A percentile compares a stretch with the other conserved stretches of the same genome.
Conservation (phyloP, 2,113 vertebrate genomes). For the Semnornis frantzii region DNA sequence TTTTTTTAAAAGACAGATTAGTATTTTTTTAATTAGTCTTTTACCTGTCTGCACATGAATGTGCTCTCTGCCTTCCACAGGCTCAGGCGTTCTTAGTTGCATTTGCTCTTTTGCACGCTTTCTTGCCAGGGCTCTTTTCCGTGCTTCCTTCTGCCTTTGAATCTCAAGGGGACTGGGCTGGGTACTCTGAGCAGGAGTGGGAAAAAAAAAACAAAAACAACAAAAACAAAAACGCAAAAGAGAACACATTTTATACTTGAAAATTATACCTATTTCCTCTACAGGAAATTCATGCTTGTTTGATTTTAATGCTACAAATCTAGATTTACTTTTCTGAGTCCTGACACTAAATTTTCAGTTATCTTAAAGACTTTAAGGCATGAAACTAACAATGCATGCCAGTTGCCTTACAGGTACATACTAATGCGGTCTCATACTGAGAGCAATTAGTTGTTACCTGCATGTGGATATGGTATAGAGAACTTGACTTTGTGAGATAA, state of each 20-base stretch:
- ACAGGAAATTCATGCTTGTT: not conserved
- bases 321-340: not conserved
- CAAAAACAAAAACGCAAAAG: not conserved
- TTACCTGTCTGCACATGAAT: slow-evolving; percentile 90
- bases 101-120: slow-evolving; percentile 72
- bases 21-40: not conserved
- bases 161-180: slow-evolving; percentile 71
- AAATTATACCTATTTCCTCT: not conserved
- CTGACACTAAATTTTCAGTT: not conserved
- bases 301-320: not conserved
- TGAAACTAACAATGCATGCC: not conserved
- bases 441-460: not conserved
- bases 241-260: not conserved
- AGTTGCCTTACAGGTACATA: not conserved
- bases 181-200: slow-evolving; percentile 56
- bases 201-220: not conserved
- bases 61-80: slow-evolving; percentile 83
- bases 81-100: slow-evolving; percentile 72
- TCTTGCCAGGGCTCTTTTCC: slow-evolving; percentile 69
- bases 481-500: not conserved
- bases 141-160: slow-evolving; percentile 73
- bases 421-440: not conserved
- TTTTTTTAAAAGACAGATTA: no score
- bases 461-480: not conserved
- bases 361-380: not conserved